phyloP scores from a whole-genome alignment of 2,797 vertebrate species.

The Hoplostethus mediterraneus region DNA sequence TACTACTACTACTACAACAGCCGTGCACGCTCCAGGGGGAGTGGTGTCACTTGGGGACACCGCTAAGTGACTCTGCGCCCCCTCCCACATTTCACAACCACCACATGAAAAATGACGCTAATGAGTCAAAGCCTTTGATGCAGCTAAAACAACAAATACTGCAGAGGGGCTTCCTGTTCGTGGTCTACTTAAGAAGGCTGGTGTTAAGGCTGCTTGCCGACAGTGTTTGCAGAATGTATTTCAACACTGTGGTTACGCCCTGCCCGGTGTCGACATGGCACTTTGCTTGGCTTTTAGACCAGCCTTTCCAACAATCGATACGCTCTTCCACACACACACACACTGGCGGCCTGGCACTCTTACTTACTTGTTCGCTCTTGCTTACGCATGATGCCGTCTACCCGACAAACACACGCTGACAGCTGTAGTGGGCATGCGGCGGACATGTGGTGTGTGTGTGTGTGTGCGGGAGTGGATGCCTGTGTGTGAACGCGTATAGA shows the following conservation, averaged over 20 bases:
- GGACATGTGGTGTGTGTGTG: neutral
- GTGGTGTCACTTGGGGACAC: constrained; percentile 23
- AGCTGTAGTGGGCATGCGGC: neutral
- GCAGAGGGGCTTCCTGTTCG: constrained; percentile 19
- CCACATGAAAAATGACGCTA: constrained; percentile 15
- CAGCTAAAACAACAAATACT: constrained; percentile 26
- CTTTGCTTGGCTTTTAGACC: constrained; percentile 42
- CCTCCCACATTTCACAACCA: constrained; percentile 21
- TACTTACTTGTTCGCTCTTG: constrained; percentile 50
- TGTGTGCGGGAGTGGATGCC: constrained; percentile 6
- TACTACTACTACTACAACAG: constrained; percentile 7
- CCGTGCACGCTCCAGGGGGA: constrained; percentile 25
- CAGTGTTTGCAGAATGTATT: constrained; percentile 18
- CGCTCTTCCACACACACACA: constrained; percentile 22
- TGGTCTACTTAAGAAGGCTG: constrained; percentile 18
- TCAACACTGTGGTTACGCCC: constrained; percentile 29
- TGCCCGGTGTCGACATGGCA: constrained; percentile 44
- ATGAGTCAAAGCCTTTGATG: constrained; percentile 35
- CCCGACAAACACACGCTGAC: neutral
- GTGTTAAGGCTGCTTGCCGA: constrained; percentile 33
- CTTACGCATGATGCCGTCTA: constrained; percentile 11
- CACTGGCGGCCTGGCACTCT: constrained; percentile 41
- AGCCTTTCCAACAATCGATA: constrained; percentile 61
- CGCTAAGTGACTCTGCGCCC: neutral
- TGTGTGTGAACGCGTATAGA: constrained; percentile 21